Evolutionary conservation across 1,140 invertebrate species (phyloP), one percentile per base, ranked within the genome.

Genomic region (Carcinoscorpius rotundicauda): DNA sequence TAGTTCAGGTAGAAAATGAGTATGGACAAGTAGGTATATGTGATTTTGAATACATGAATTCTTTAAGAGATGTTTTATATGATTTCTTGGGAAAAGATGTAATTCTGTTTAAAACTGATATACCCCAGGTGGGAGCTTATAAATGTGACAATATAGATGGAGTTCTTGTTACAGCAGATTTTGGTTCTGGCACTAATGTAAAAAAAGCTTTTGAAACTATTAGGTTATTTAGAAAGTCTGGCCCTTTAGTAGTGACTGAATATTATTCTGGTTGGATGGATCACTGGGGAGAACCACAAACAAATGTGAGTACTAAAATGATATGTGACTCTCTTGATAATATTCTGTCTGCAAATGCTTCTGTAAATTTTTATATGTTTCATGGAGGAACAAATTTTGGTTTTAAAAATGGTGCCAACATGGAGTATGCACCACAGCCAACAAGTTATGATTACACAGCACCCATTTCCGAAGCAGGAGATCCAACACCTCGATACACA

Each of bases 161-260:
- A 4, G 83, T 82, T 10, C 83, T 87, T 64, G 81, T 85, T 3
- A 89, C 87, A 3, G 78, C 89, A 60, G 87, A 91, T 72, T 91
- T 91, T 75, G 88, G 87, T 8, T n/a, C 61, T 6, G 60, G 52
- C 10, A 29, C 10, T n/a, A 58, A 72, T 56, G 69, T 64, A 8
- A 59, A 48, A 8, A 52, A 64, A 52, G 59, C 66, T 11, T 76
- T 76, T 63, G 56, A 61, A 52, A 58, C 66, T 0, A 71, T 74
- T 57, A 62, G 75, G 29, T 51, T 62, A 29, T 69, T 73, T 63
- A 70, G 73, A 64, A 68, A 68, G 1, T 49, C 61, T 10, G 76
- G 75, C 0, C 76, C 76, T 9, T 60, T 74, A 6, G 72, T 76
- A 6, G 78, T 77, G 60, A 74, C 73, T 0, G 76, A 77, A 61